phyloP scores from a whole-genome alignment of 1,140 invertebrate genomes.

The Wiebesia pumilae region DNA sequence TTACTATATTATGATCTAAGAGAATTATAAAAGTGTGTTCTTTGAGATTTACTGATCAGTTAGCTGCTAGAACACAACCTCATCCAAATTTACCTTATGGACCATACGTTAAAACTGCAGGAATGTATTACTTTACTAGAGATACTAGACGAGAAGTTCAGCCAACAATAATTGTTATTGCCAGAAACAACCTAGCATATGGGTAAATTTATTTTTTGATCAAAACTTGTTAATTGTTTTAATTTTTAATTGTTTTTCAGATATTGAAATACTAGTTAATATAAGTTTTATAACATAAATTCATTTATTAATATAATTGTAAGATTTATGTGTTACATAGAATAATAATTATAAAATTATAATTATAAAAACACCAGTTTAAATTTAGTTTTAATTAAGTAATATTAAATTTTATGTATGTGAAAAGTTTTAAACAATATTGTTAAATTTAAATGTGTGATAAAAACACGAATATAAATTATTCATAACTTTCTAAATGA shows the following conservation, averaged over 20 bases:
- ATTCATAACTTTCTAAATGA: too few species aligned
- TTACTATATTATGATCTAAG: not conserved
- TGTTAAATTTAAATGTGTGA: too few species aligned
- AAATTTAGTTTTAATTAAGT: too few species aligned
- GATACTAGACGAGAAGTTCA: conserved; percentile 84
- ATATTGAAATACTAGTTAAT: not conserved
- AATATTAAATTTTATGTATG: too few species aligned
- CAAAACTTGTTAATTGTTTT: not conserved
- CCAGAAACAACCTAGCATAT: not conserved
- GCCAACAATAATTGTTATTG: conserved; percentile 79
- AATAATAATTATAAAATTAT: too few species aligned
- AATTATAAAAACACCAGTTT: too few species aligned
- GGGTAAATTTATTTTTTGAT: conserved; percentile 20
- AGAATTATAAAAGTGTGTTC: not conserved
- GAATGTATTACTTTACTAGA: conserved; percentile 87
- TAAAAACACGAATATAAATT: too few species aligned
- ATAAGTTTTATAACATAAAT: not conserved
- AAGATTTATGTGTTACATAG: too few species aligned
- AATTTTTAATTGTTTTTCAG: too few species aligned
- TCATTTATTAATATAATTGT: too few species aligned
- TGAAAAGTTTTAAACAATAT: too few species aligned
- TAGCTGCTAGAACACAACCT: conserved; percentile 83
- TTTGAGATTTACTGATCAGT: conserved; percentile 79
- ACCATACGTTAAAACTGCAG: conserved; percentile 81
- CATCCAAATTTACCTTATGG: conserved; percentile 85